phyloP scores from a whole-genome alignment of 53 echinoderm and acorn worm genomes.

The Mesocentrotus franciscanus region DNA sequence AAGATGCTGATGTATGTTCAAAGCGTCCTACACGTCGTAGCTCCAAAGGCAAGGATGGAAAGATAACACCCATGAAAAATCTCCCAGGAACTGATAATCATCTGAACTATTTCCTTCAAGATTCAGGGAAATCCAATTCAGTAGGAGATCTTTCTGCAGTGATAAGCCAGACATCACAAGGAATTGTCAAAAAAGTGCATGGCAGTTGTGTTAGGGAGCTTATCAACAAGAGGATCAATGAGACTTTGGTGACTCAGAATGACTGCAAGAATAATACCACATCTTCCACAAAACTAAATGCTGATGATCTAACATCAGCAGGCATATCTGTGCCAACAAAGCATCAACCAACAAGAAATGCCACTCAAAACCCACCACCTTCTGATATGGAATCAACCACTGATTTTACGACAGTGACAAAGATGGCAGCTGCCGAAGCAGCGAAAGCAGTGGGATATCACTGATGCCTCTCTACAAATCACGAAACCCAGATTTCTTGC shows the following conservation, averaged over 20 bases:
- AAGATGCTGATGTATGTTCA: background rate
- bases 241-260: background rate
- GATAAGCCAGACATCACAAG: background rate
- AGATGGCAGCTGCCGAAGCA: slow-evolving; percentile 3
- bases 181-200: background rate
- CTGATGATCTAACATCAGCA: background rate
- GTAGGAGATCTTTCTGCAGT: background rate
- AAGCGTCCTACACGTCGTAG: background rate
- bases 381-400: background rate
- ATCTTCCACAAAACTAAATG: background rate
- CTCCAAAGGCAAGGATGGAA: background rate
- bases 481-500: background rate
- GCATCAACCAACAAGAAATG: background rate
- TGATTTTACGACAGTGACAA: slow-evolving; percentile 30
- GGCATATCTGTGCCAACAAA: background rate
- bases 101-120: background rate
- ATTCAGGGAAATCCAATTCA: background rate
- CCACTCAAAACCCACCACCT: background rate
- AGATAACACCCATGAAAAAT: too few species aligned
- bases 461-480: background rate
- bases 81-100: background rate
- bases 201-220: background rate
- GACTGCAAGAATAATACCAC: background rate
- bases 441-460: slow-evolving; percentile 43
- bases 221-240: background rate